phyloP scores from a whole-genome alignment of 2,797 vertebrate species.

The Muscicapa comitata region DNA sequence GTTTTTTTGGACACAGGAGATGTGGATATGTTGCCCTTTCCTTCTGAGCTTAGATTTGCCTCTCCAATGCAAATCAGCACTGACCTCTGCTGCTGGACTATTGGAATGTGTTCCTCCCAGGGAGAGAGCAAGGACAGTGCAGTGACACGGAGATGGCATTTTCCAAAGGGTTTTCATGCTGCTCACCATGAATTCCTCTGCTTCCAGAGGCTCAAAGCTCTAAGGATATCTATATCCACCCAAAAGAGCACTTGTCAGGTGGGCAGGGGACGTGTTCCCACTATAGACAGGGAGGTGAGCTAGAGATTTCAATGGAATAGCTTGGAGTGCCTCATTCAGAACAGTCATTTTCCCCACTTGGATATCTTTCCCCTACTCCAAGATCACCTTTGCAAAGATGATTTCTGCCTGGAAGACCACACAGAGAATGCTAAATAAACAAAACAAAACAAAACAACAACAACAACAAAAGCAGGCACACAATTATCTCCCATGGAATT shows the following conservation, averaged over 20 bases:
- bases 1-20: background rate
- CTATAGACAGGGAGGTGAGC: background rate
- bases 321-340: background rate
- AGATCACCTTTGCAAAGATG: background rate
- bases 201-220: background rate
- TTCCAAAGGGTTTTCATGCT: background rate
- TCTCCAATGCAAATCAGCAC: constrained; percentile 47
- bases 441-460: background rate
- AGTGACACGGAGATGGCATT: background rate
- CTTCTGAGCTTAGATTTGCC: background rate
- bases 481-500: background rate
- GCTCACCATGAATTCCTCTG: background rate
- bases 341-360: background rate
- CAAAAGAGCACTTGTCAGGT: background rate
- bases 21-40: background rate
- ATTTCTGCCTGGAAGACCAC: background rate
- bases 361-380: background rate
- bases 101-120: background rate
- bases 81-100: constrained; percentile 58
- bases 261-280: background rate
- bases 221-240: background rate
- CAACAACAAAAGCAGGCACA: background rate
- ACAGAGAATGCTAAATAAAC: background rate
- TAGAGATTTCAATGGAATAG: background rate
- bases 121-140: background rate